These are phyloP conservation scores for Phodopus roborovskii DNA, from an alignment of 2,113 vertebrate genomes.

Conservation along the genomic window DNA sequence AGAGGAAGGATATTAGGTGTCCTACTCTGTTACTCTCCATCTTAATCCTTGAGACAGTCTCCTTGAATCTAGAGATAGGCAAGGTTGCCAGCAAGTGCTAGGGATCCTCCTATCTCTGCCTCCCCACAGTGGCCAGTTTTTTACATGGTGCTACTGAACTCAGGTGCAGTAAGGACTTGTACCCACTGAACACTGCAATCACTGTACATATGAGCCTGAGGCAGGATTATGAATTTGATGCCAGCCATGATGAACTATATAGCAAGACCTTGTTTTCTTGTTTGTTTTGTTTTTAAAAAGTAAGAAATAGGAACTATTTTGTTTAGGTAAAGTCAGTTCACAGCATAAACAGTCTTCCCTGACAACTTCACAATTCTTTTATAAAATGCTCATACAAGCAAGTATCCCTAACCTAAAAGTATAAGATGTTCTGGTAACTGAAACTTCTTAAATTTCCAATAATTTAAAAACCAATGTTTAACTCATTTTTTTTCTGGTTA, in stretches of 20 bases:
- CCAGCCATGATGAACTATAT: neutral
- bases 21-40: neutral
- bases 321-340: slow-evolving; percentile 20
- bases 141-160: neutral
- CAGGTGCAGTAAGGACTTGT: neutral
- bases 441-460: neutral
- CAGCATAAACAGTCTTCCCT: slow-evolving; percentile 19
- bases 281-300: neutral
- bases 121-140: neutral
- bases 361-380: neutral
- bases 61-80: too few species aligned
- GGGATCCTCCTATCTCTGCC: neutral
- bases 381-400: neutral
- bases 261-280: neutral
- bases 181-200: neutral
- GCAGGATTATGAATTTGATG: neutral
- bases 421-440: neutral
- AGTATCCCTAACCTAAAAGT: neutral
- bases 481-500: neutral
- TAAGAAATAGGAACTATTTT: neutral
- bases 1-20: neutral
- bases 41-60: neutral
- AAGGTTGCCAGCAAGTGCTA: neutral
- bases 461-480: neutral
- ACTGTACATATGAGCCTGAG: too few species aligned